phyloP scores from a whole-genome alignment of 2,888 invertebrate species.

The Drosophila ezoana region DNA sequence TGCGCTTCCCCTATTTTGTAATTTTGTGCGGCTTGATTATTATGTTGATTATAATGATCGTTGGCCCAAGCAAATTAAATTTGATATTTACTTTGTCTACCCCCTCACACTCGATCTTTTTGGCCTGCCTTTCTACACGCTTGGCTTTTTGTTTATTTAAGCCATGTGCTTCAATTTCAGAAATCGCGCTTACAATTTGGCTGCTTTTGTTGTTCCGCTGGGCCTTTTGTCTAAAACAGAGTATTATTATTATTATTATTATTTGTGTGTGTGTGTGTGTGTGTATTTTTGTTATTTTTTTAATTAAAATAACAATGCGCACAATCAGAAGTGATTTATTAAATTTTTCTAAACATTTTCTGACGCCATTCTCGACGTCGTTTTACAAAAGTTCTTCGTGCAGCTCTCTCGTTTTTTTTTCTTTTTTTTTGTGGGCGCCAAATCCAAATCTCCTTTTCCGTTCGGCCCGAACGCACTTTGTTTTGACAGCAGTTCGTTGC shows the following conservation, averaged over 20 bases:
- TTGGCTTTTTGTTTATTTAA: slow-evolving; percentile 51
- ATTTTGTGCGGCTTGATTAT: slow-evolving; percentile 49
- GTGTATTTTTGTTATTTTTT: slow-evolving; percentile 48
- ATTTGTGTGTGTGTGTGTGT: slow-evolving; percentile 2
- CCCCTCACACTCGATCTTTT: not conserved
- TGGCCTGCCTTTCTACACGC: slow-evolving; percentile 14
- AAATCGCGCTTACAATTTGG: slow-evolving; percentile 46
- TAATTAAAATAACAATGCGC: slow-evolving; percentile 73
- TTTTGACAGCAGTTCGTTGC: slow-evolving; percentile 50
- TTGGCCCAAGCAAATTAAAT: slow-evolving; percentile 57
- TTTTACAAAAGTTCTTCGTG: slow-evolving; percentile 28
- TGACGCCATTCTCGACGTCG: slow-evolving; percentile 33
- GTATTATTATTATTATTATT: slow-evolving; percentile 44
- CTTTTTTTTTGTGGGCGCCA: not conserved
- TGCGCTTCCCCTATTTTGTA: slow-evolving; percentile 24
- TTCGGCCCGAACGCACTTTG: not conserved
- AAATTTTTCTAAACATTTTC: slow-evolving; percentile 49
- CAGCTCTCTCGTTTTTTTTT: not conserved
- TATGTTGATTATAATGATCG: slow-evolving; percentile 59
- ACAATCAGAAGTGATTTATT: slow-evolving; percentile 76
- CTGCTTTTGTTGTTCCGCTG: slow-evolving; percentile 45
- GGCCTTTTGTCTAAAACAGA: slow-evolving; percentile 46
- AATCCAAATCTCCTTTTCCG: slow-evolving; percentile 27
- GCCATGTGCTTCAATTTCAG: slow-evolving; percentile 63
- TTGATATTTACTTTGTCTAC: slow-evolving; percentile 67